Percentiles rank a stretch among this genome's conserved stretches.
Evolutionary conservation across 1,140 invertebrate species (phyloP).

Genomic region (Teleopsis dalmanni): DNA sequence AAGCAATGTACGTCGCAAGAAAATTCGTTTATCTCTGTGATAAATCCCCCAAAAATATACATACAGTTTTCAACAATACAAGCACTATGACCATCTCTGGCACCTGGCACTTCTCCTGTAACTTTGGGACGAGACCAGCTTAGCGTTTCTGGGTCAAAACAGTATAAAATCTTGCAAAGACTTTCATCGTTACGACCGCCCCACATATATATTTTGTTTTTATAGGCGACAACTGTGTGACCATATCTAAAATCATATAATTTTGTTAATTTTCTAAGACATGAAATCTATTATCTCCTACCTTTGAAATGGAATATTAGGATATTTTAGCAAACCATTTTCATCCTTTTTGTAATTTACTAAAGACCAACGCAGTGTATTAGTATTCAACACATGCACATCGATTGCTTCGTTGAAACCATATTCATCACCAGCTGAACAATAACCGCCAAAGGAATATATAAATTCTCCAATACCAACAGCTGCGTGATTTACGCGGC

Average conservation of each 20-base stretch:
- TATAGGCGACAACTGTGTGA: constrained; percentile 75
- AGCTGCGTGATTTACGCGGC: constrained; percentile 79
- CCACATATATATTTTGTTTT: constrained; percentile 73
- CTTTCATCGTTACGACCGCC: constrained; percentile 81
- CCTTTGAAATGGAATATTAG: constrained; percentile 51
- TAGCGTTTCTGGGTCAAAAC: constrained; percentile 66
- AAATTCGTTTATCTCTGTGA: constrained; percentile 70
- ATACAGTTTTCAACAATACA: constrained; percentile 72
- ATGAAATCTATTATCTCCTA: constrained; percentile 11
- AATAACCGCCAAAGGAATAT: constrained; percentile 87
- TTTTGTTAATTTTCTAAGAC: not conserved
- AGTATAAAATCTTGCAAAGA: constrained; percentile 69
- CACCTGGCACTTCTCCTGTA: constrained; percentile 61
- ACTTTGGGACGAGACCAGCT: constrained; percentile 60
- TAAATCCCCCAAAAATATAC: constrained; percentile 87
- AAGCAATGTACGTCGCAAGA: constrained; percentile 70
- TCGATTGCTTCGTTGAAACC: constrained; percentile 66
- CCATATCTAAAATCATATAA: constrained; percentile 57
- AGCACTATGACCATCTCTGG: constrained; percentile 84
- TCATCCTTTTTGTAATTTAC: constrained; percentile 30
- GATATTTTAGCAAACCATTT: constrained; percentile 41
- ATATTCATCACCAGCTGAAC: constrained; percentile 65
- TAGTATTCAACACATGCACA: constrained; percentile 77
- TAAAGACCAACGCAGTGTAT: constrained; percentile 53
- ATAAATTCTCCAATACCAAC: constrained; percentile 71